Conservation (phyloP, 2,888 invertebrate species). For the Caenorhabditis macrosperma region DNA sequence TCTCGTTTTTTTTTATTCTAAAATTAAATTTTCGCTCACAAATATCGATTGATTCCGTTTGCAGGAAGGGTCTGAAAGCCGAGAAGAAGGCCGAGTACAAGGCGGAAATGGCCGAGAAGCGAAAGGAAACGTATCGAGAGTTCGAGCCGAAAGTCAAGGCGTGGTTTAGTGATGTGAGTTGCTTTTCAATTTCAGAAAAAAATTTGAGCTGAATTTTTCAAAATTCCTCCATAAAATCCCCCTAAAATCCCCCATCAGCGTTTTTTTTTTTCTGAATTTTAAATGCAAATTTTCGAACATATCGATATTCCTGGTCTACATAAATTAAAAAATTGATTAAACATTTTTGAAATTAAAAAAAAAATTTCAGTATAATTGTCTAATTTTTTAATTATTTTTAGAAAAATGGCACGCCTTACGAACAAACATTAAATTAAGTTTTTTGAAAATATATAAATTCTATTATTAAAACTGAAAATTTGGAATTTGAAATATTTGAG, state of each 20-base stretch:
- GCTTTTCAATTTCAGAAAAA: neutral
- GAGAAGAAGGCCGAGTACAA: slow-evolving; percentile 33
- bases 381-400: too few relatives aligned
- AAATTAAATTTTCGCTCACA: neutral
- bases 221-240: too few relatives aligned
- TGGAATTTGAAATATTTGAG: neutral
- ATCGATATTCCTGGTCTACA: too few relatives aligned
- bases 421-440: too few relatives aligned
- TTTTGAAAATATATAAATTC: too few relatives aligned
- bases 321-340: too few relatives aligned
- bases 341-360: too few relatives aligned
- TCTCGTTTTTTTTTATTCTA: neutral
- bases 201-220: neutral
- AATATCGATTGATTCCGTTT: neutral
- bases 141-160: slow-evolving; percentile 34
- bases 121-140: slow-evolving; percentile 15
- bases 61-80: slow-evolving; percentile 31
- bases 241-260: too few relatives aligned
- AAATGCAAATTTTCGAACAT: too few relatives aligned
- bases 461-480: slow-evolving; percentile 5
- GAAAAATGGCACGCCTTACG: too few relatives aligned
- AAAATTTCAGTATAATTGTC: too few relatives aligned
- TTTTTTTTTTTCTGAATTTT: neutral
- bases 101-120: slow-evolving; percentile 11
- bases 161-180: slow-evolving; percentile 35